phyloP scores from a whole-genome alignment of 2,797 vertebrate species.

The Adelosebastes latens region DNA sequence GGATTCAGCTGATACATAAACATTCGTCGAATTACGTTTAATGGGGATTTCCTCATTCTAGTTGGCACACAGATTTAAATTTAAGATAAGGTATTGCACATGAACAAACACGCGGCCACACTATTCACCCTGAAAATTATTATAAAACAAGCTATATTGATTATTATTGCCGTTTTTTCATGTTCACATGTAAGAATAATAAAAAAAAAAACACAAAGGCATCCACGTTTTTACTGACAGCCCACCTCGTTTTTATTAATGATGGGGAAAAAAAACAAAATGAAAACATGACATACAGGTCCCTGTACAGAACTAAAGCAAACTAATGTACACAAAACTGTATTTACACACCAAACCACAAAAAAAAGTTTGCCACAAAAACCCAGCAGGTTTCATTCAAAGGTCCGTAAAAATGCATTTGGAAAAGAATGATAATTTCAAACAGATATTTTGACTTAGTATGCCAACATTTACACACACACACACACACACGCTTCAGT shows the following conservation, averaged over 20 bases:
- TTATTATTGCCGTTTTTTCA: neutral
- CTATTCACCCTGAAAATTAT: neutral
- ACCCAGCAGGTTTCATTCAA: neutral
- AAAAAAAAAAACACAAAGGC: slow-evolving; percentile 4
- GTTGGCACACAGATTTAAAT: neutral
- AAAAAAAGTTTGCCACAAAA: slow-evolving; percentile 1
- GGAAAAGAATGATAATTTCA: slow-evolving; percentile 9
- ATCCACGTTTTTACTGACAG: slow-evolving; percentile 3
- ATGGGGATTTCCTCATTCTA: neutral
- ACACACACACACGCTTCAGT: slow-evolving; percentile 6
- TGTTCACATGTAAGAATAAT: neutral
- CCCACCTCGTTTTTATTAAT: slow-evolving; percentile 55
- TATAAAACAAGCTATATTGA: neutral
- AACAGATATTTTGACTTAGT: slow-evolving; percentile 14
- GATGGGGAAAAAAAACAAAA: slow-evolving; percentile 40
- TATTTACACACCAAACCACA: slow-evolving; percentile 53
- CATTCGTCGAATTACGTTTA: neutral
- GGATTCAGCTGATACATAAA: neutral
- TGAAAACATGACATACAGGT: slow-evolving; percentile 53
- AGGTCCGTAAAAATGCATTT: slow-evolving; percentile 13
- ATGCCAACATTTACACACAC: neutral
- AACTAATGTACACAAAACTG: slow-evolving; percentile 40
- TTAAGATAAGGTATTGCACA: neutral
- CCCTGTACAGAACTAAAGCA: slow-evolving; percentile 47
- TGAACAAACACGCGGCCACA: neutral